phyloP scores from a whole-genome alignment of 2,113 vertebrate species.

The Hirundichthys speculiger region DNA sequence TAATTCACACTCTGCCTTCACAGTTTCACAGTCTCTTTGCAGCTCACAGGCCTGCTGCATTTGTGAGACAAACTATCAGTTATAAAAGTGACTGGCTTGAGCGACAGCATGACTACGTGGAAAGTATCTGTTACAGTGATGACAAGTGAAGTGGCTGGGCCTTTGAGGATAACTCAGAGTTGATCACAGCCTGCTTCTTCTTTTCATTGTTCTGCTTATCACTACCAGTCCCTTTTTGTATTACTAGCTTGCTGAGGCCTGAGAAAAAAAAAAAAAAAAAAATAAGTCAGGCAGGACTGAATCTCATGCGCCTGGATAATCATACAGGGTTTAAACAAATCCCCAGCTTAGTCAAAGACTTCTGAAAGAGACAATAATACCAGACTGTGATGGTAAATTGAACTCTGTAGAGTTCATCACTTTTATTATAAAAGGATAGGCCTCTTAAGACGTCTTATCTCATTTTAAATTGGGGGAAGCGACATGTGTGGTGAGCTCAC shows the following conservation, averaged over 20 bases:
- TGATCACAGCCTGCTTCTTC: not conserved
- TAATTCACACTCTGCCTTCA: conserved; percentile 15
- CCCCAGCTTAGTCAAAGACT: too few relatives aligned
- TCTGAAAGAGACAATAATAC: too few relatives aligned
- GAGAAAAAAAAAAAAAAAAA: not conserved
- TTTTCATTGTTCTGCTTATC: not conserved
- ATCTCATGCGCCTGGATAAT: too few relatives aligned
- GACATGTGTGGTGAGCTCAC: too few relatives aligned
- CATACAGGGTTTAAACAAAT: too few relatives aligned
- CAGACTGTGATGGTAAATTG: too few relatives aligned
- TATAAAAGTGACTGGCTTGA: conserved; percentile 9
- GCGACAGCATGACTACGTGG: not conserved
- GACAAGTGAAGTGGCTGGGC: not conserved
- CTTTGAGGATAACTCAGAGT: not conserved
- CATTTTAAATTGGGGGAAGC: too few relatives aligned
- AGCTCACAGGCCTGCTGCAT: conserved; percentile 8
- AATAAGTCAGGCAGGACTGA: too few relatives aligned
- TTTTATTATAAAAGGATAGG: too few relatives aligned
- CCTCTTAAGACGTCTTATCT: too few relatives aligned
- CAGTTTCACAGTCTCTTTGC: conserved; percentile 21
- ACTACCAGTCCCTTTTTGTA: too few relatives aligned
- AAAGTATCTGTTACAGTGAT: not conserved
- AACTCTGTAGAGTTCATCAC: too few relatives aligned
- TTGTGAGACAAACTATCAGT: conserved; percentile 6
- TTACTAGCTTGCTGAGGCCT: not conserved